phyloP scores from a whole-genome alignment of 2,113 vertebrate genomes.

The Uria aalge region DNA sequence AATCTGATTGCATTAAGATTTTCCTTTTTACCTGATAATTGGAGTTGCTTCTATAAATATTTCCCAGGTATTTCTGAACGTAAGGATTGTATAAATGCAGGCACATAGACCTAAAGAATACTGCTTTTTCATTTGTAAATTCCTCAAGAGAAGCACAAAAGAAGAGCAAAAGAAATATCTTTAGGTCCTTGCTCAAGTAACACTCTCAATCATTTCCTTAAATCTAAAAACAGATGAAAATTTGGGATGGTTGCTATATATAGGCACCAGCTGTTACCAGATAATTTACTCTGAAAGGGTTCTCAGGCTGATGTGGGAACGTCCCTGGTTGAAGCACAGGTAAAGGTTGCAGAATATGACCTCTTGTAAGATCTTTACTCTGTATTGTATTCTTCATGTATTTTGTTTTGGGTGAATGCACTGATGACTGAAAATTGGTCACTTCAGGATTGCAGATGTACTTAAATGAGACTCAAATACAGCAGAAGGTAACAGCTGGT shows the following conservation, averaged over 20 bases:
- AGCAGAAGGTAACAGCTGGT: neutral
- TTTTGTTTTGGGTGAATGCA: neutral
- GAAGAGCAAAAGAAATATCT: neutral
- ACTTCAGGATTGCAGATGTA: neutral
- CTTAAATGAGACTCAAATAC: neutral
- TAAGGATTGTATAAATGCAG: neutral
- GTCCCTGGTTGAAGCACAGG: neutral
- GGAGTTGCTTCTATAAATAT: neutral
- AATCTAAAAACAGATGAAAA: neutral
- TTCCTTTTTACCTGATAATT: neutral
- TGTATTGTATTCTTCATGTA: neutral
- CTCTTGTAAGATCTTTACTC: neutral
- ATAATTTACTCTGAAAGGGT: neutral
- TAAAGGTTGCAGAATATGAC: neutral
- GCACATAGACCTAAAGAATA: neutral
- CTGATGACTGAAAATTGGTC: neutral
- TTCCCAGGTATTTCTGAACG: neutral
- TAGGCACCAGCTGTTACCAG: neutral
- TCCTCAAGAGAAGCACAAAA: neutral
- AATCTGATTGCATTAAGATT: neutral
- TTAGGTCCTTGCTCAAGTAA: neutral
- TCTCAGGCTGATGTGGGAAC: neutral
- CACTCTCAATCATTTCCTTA: neutral
- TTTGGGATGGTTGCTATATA: neutral
- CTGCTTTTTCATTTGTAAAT: neutral